Percentiles rank a stretch among this genome's conserved stretches.
These are phyloP conservation scores for western clawed frog (Xenopus tropicalis) DNA, from an alignment of 2,113 vertebrate genomes.

Conservation along the genomic window DNA sequence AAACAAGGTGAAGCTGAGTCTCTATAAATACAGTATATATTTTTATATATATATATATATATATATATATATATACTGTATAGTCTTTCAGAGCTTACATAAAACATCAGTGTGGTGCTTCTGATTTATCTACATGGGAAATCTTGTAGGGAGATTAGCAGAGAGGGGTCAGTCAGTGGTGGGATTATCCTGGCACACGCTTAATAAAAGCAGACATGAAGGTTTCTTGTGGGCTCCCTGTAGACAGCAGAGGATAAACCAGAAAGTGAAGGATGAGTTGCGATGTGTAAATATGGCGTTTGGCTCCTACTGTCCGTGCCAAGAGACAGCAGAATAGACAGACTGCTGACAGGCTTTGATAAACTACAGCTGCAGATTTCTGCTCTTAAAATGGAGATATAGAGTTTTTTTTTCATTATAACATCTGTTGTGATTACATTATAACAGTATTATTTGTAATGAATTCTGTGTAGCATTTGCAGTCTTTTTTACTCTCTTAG, in stretches of 20 bases:
- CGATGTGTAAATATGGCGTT: slow-evolving; percentile 20
- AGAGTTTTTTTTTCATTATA: not conserved
- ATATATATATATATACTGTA: too few species aligned
- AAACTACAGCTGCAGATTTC: slow-evolving; percentile 30
- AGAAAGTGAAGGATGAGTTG: slow-evolving; percentile 29
- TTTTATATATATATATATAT: too few species aligned
- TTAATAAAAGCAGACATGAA: slow-evolving; percentile 1
- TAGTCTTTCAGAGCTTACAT: not conserved
- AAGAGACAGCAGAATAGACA: slow-evolving; percentile 29
- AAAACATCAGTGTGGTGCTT: not conserved
- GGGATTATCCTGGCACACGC: not conserved
- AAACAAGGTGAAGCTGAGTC: too few species aligned
- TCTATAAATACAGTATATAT: too few species aligned
- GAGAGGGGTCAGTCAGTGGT: not conserved
- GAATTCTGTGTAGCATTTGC: too few species aligned
- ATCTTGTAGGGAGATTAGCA: not conserved
- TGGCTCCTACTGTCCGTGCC: slow-evolving; percentile 32
- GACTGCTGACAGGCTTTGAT: slow-evolving; percentile 28
- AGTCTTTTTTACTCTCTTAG: too few species aligned
- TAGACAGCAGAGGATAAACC: slow-evolving; percentile 35
- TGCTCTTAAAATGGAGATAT: slow-evolving; percentile 18
- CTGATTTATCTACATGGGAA: slow-evolving; percentile 7
- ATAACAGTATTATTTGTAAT: not conserved
- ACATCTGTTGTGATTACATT: not conserved
- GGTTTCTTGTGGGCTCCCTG: not conserved